Evolutionary conservation across 2,113 vertebrate species (phyloP), one percentile per base, ranked within the genome.

Genomic region (Tetrax tetrax): DNA sequence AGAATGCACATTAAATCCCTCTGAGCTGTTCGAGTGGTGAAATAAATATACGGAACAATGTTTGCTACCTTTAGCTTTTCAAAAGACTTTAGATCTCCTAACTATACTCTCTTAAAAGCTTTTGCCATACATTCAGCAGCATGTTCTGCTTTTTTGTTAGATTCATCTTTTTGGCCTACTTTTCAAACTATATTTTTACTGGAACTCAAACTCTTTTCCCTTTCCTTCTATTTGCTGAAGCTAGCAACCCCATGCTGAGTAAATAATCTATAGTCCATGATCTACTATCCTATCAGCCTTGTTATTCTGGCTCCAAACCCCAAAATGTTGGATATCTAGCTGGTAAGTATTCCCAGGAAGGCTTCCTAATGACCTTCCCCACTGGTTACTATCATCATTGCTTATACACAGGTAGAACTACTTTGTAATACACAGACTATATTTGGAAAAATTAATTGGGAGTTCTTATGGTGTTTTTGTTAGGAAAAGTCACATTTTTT

Each of bases 371-470:
- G 88, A 75, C 90, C 94, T 96, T 96, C 96, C 97, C 97, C 68
- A 97, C 97, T 91, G 92, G 89, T 95, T 97, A 75, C 90, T 96
- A 77, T 91, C 95, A 92, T 92, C 97, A 75, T 79, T 94, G 97
- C 97, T 97, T 97, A 96, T 92, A 94, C 33, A 89, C 59, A 90
- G 81, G 69, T 51, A 97, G 91, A 97, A 90, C 83, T 95, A 95
- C 72, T 83, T 94, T 53, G 45, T 90, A 96, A 95, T 93, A 93
- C 93, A 74, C 43, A 94, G 95, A 72, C 98, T 98, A 97, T 98
- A 97, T 98, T 98, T 98, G 98, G 98, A 97, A 97, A 95, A 97
- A 98, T 97, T 98, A 98, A 98, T 98, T 98, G 98, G 98, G 96
- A 96, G 94, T 97, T 97, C 95, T 96, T 93, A 96, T 95, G 95